These are phyloP conservation scores for Xylophagus ater DNA, from an alignment of 2,888 invertebrate genomes.

Conservation along the genomic window DNA sequence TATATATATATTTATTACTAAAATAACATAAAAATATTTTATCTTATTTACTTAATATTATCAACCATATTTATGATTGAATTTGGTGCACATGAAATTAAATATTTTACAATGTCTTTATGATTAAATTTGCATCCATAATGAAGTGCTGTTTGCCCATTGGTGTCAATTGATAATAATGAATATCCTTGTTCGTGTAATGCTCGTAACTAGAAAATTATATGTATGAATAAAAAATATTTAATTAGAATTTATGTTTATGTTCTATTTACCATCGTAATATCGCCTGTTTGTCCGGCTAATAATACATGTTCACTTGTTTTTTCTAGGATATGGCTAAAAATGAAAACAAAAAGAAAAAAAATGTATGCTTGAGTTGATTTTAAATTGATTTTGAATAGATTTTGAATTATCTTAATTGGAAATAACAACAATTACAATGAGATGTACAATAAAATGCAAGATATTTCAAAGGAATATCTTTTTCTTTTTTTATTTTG, in stretches of 20 bases:
- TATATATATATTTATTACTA: constrained; percentile 1
- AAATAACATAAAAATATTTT: constrained; percentile 1
- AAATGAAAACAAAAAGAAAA: constrained; percentile 19
- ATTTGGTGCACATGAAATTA: constrained; percentile 74
- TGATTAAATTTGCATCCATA: constrained; percentile 79
- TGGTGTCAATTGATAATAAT: constrained; percentile 66
- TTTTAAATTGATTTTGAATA: constrained; percentile 9
- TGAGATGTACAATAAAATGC: background rate
- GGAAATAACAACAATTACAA: constrained; percentile 1
- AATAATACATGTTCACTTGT: constrained; percentile 70
- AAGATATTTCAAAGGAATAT: constrained; percentile 16
- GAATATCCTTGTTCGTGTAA: constrained; percentile 76
- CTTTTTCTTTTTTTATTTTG: constrained; percentile 13
- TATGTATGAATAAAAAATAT: constrained; percentile 7
- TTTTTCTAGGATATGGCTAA: constrained; percentile 68
- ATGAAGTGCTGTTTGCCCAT: constrained; percentile 84
- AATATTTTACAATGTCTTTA: constrained; percentile 79
- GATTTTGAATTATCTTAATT: constrained; percentile 15
- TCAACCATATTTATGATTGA: constrained; percentile 79
- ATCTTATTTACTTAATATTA: constrained; percentile 64
- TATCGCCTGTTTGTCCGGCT: constrained; percentile 74
- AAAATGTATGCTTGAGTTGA: constrained; percentile 13
- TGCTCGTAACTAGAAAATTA: constrained; percentile 57
- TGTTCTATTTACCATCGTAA: constrained; percentile 50
- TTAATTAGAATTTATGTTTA: constrained; percentile 11